phyloP scores from a whole-genome alignment of 2,113 vertebrate species.

The Spheniscus mendiculus region DNA sequence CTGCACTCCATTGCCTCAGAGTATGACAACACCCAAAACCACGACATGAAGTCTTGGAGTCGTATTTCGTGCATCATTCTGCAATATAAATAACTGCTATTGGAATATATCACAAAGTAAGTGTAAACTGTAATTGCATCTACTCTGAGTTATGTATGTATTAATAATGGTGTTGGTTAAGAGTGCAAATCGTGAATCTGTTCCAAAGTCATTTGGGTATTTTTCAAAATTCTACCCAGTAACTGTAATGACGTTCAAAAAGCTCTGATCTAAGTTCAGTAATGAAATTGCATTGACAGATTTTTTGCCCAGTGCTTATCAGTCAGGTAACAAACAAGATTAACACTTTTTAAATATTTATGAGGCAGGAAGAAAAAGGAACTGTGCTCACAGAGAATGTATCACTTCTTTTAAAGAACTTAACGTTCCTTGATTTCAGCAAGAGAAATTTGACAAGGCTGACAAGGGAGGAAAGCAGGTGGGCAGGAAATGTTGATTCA shows the following conservation, averaged over 20 bases:
- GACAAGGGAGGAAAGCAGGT: conserved; percentile 33
- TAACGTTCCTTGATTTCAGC: conserved; percentile 12
- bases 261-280: conserved; percentile 3
- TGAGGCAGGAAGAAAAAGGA: conserved; percentile 7
- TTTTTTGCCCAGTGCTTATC: conserved; percentile 32
- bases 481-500: conserved; percentile 51
- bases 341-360: conserved; percentile 46
- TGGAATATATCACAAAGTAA: neutral
- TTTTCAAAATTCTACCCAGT: conserved; percentile 10
- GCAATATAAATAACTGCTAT: neutral
- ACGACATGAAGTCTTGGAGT: neutral
- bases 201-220: neutral
- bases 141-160: neutral
- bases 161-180: neutral
- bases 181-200: neutral
- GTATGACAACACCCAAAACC: neutral
- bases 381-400: neutral
- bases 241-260: neutral
- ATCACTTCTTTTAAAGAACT: conserved; percentile 8
- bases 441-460: conserved; percentile 40
- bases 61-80: neutral
- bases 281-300: neutral
- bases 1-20: neutral
- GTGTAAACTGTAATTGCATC: neutral
- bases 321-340: conserved; percentile 45